These are phyloP conservation scores for Leucophenga varia DNA, from an alignment of 1,140 invertebrate genomes.

Conservation along the genomic window DNA sequence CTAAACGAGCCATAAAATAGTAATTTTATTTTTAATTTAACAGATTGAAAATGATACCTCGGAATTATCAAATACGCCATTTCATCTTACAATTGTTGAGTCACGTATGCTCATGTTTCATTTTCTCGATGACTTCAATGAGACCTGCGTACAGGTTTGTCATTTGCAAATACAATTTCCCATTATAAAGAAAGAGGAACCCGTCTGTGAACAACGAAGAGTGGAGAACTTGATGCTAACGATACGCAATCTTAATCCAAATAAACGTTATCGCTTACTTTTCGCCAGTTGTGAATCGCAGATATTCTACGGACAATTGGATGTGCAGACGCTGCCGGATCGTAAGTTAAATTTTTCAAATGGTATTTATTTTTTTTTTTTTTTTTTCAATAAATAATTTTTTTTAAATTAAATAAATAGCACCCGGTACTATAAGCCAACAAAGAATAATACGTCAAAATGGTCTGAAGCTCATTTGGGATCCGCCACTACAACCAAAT, in stretches of 20 bases:
- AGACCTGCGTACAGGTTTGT: constrained; percentile 45
- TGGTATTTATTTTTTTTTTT: not conserved
- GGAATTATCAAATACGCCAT: constrained; percentile 42
- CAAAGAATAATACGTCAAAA: constrained; percentile 33
- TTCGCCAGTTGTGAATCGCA: constrained; percentile 45
- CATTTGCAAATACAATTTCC: constrained; percentile 33
- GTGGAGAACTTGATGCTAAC: constrained; percentile 40
- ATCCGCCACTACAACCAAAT: constrained; percentile 45
- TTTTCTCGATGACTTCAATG: constrained; percentile 46
- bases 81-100: constrained; percentile 39
- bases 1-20: no score
- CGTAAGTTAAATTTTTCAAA: no score
- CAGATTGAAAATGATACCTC: constrained; percentile 50
- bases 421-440: constrained; percentile 47
- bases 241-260: constrained; percentile 35
- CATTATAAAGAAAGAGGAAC: constrained; percentile 28
- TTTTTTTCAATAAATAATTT: not conserved
- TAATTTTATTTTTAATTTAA: not conserved
- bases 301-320: constrained; percentile 46
- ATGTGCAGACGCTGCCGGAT: constrained; percentile 44
- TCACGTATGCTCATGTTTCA: constrained; percentile 42
- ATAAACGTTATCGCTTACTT: constrained; percentile 35
- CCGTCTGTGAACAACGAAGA: constrained; percentile 35
- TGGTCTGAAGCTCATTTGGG: constrained; percentile 45
- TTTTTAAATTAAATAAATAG: constrained; percentile 14